A percentile compares a stretch with the other conserved stretches of the same genome.
Conservation (phyloP, 1,140 invertebrate species). For the Drosophila nebulosa region DNA sequence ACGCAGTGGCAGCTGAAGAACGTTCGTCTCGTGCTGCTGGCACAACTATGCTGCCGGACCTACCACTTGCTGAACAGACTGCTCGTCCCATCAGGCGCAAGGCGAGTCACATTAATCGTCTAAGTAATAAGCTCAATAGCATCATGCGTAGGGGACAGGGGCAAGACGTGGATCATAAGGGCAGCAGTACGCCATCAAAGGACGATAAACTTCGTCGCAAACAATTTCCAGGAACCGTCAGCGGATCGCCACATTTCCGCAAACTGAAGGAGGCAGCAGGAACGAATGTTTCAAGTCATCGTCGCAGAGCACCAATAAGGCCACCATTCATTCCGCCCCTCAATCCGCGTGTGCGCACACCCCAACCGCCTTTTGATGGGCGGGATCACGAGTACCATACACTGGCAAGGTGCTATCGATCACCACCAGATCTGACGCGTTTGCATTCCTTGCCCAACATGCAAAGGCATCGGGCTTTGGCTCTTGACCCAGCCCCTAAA, state of each 20-base stretch:
- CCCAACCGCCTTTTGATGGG: constrained; percentile 59
- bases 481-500: background rate
- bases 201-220: background rate
- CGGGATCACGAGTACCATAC: constrained; percentile 61
- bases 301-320: constrained; percentile 11
- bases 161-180: constrained; percentile 7
- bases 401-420: constrained; percentile 2
- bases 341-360: constrained; percentile 54
- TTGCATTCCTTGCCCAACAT: background rate
- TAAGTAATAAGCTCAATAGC: background rate
- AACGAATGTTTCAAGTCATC: background rate
- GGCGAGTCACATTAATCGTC: background rate
- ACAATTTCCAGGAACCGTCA: too few relatives aligned
- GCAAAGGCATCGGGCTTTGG: background rate
- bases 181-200: background rate
- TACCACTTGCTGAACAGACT: background rate
- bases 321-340: constrained; percentile 46
- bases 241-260: background rate
- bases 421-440: background rate
- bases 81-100: background rate
- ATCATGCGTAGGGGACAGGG: constrained; percentile 4
- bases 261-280: background rate
- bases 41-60: too few relatives aligned
- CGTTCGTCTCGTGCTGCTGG: too few relatives aligned
- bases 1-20: background rate